phyloP scores from a whole-genome alignment of 1,140 invertebrate species.

The Ectropis grisescens region DNA sequence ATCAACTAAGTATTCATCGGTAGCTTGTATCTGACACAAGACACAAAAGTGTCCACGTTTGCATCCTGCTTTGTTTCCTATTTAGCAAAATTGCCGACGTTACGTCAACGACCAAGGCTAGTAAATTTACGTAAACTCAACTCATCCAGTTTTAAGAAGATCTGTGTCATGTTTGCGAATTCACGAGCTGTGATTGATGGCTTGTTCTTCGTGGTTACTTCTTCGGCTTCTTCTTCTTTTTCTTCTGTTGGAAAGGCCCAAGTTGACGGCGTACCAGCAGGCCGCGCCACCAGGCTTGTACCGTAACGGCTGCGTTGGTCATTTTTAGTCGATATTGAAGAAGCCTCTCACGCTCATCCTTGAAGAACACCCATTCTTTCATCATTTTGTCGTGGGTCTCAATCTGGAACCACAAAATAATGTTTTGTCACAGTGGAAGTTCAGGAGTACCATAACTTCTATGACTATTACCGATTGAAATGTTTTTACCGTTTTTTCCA shows the following conservation, averaged over 20 bases:
- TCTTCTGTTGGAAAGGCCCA: conserved; percentile 70
- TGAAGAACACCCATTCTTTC: conserved; percentile 47
- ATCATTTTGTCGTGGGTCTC: conserved; percentile 37
- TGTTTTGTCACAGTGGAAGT: not conserved
- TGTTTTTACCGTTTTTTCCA: conserved; percentile 51
- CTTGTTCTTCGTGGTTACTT: too few relatives aligned
- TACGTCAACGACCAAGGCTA: too few relatives aligned
- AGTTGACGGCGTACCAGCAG: conserved; percentile 75
- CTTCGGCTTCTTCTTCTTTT: conserved; percentile 22
- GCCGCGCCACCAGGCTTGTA: conserved; percentile 81
- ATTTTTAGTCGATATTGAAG: conserved; percentile 40
- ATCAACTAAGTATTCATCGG: too few relatives aligned
- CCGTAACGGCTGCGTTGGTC: conserved; percentile 54
- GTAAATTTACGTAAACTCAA: too few relatives aligned
- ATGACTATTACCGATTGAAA: not conserved
- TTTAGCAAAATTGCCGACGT: too few relatives aligned
- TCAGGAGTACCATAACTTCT: not conserved
- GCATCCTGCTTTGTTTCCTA: too few relatives aligned
- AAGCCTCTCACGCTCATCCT: conserved; percentile 44
- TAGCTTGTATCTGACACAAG: too few relatives aligned
- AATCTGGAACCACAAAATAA: conserved; percentile 17
- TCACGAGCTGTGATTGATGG: too few relatives aligned
- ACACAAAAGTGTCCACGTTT: too few relatives aligned
- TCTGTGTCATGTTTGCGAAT: too few relatives aligned
- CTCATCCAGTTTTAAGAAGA: too few relatives aligned